These are phyloP conservation scores for Calliphora vomitoria DNA, from an alignment of 2,888 invertebrate species.

Conservation along the genomic window DNA sequence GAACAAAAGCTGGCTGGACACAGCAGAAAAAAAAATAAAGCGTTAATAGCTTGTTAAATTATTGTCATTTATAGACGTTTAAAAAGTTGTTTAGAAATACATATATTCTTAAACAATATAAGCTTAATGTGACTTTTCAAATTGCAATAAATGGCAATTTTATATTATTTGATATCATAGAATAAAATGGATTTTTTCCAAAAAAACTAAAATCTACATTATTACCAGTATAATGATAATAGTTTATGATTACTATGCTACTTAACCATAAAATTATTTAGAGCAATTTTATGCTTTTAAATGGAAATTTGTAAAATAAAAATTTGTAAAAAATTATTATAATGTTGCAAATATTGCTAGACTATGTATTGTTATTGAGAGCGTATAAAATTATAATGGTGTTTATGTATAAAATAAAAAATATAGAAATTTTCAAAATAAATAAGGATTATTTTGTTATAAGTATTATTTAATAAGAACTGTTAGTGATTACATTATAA, in stretches of 20 bases:
- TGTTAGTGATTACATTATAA: too few relatives aligned
- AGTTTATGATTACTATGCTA: slow-evolving; percentile 19
- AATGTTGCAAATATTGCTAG: too few relatives aligned
- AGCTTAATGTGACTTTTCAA: slow-evolving; percentile 13
- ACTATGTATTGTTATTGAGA: too few relatives aligned
- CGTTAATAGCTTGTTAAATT: slow-evolving; percentile 67
- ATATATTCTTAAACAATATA: neutral
- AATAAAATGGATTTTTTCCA: neutral
- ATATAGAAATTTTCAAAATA: too few relatives aligned
- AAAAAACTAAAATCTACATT: slow-evolving; percentile 9
- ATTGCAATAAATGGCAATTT: slow-evolving; percentile 25
- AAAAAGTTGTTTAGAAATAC: slow-evolving; percentile 58
- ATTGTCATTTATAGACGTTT: slow-evolving; percentile 60
- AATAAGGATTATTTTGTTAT: too few relatives aligned
- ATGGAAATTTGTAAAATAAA: neutral
- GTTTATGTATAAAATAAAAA: too few relatives aligned
- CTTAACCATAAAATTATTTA: slow-evolving; percentile 8
- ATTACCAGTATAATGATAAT: neutral
- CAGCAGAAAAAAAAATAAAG: slow-evolving; percentile 17
- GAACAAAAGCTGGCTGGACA: slow-evolving; percentile 43
- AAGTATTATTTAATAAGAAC: too few relatives aligned
- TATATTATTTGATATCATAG: neutral
- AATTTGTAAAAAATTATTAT: neutral
- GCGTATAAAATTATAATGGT: too few relatives aligned
- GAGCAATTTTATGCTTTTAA: slow-evolving; percentile 14